Base-by-base conservation (phyloP, 2,113 vertebrate genomes). In the Sylvicapra grimmia region DNA sequence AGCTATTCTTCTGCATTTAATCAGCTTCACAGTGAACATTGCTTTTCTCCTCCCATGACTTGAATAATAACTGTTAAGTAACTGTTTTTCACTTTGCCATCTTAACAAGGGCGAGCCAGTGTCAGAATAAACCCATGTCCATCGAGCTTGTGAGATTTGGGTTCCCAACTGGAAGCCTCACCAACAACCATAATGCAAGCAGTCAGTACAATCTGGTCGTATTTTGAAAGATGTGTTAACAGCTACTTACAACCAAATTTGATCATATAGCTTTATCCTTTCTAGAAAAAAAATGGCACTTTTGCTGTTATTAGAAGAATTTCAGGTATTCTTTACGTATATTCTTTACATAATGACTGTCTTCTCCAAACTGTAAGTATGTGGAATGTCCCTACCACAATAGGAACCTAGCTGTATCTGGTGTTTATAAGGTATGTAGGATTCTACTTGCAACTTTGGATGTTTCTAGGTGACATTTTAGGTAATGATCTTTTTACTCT, bases 1-100 rank as follows among this genome's bases (percentile, higher is more conserved):
- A 96, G 92, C 72, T 72, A 33, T 84, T 96, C 86, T 91, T 86
- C 54, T 56, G 25, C 40, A n/a, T 97, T 96, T 90, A 92, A 83
- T 98, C 86, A 58, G 40, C 58, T 88, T 6, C 47, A 86, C 11
- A 15, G 68, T 47, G 85, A 96, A 53, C 23, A 15, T 4, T 80
- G 86, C 58, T 40, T 80, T 97, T 83, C 84, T 95, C 49, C 31
- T 96, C 33, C 49, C 11, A 53, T 51, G 88, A 86, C 40, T 82
- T 97, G 33, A 97, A 92, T 86, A 93, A 61, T 82, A 87, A 92
- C 56, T 58, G 27, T 92, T 47, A 80, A 87, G 75, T 59, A 89
- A 84, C 68, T 47, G 2, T 63, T 86, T 84, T 49, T 93, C 56
- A 44, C 14, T 56, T 93, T 92, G 21, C 82, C 40, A 31, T 89